Conservation (phyloP, 2,797 vertebrate genomes). For the Uromys caudimaculatus region DNA sequence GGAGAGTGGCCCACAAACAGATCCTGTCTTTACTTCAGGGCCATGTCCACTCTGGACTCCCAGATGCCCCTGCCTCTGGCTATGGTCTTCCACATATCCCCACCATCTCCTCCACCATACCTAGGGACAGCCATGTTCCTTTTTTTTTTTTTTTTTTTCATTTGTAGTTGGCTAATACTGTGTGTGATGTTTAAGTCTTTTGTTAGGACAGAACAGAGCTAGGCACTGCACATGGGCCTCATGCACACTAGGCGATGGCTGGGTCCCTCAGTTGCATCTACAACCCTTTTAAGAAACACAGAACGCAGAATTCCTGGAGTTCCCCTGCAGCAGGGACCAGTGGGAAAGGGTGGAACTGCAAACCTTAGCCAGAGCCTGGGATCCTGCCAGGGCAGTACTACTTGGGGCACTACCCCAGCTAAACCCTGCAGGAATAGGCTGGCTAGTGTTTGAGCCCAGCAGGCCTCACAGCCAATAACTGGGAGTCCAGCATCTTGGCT, state of each 20-base stretch:
- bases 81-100: background rate
- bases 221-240: too few relatives aligned
- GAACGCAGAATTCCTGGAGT: background rate
- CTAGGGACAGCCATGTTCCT: too few relatives aligned
- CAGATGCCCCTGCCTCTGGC: background rate
- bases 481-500: constrained; percentile 8
- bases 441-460: background rate
- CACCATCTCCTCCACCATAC: background rate
- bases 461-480: background rate
- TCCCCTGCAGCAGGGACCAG: background rate
- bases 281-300: background rate
- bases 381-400: background rate
- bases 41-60: too few relatives aligned
- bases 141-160: too few relatives aligned
- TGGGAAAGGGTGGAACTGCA: constrained; percentile 11
- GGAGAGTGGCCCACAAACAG: background rate
- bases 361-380: background rate
- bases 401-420: constrained; percentile 41
- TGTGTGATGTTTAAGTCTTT: constrained; percentile 30
- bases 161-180: background rate
- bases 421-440: background rate
- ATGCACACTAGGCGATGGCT: background rate
- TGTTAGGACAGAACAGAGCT: too few relatives aligned
- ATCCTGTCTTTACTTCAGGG: background rate
- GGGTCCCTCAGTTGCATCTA: too few relatives aligned